These are phyloP conservation scores for Dunckerocampus dactyliophorus DNA, from an alignment of 2,113 vertebrate species.

Conservation along the genomic window DNA sequence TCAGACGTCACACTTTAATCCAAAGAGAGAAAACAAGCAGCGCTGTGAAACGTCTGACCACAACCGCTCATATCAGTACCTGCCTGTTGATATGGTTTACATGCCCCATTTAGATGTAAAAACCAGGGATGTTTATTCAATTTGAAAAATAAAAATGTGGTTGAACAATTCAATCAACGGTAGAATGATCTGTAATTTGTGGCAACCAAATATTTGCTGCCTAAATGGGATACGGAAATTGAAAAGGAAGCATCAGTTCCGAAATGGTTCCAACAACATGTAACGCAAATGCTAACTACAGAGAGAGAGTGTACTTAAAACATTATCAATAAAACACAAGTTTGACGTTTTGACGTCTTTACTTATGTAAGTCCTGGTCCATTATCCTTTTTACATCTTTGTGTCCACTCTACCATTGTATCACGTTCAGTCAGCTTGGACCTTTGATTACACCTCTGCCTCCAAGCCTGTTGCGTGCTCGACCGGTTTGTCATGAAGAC, in stretches of 20 bases:
- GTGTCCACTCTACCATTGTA: slow-evolving; percentile 10
- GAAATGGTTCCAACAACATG: background rate
- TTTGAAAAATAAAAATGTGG: background rate
- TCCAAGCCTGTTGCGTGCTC: slow-evolving; percentile 24
- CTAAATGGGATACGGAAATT: background rate
- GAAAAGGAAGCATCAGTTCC: background rate
- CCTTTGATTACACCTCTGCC: slow-evolving; percentile 30
- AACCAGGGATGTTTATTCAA: background rate
- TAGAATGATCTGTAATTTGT: background rate
- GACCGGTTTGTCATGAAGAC: slow-evolving; percentile 27
- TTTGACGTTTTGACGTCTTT: background rate
- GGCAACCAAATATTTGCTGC: background rate
- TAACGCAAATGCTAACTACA: no score
- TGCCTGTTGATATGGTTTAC: background rate
- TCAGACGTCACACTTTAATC: slow-evolving; percentile 63
- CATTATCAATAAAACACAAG: no score
- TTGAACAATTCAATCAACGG: background rate
- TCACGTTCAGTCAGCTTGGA: slow-evolving; percentile 30
- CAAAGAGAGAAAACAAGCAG: slow-evolving; percentile 36
- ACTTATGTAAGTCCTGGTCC: background rate
- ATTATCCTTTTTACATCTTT: background rate
- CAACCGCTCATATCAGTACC: slow-evolving; percentile 1
- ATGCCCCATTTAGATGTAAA: background rate
- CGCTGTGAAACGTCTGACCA: slow-evolving; percentile 19
- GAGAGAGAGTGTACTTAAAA: no score